A percentile compares a stretch with the other conserved stretches of the same genome.
phyloP scores from a whole-genome alignment of 1,140 invertebrate genomes.

The Cydia fagiglandana region DNA sequence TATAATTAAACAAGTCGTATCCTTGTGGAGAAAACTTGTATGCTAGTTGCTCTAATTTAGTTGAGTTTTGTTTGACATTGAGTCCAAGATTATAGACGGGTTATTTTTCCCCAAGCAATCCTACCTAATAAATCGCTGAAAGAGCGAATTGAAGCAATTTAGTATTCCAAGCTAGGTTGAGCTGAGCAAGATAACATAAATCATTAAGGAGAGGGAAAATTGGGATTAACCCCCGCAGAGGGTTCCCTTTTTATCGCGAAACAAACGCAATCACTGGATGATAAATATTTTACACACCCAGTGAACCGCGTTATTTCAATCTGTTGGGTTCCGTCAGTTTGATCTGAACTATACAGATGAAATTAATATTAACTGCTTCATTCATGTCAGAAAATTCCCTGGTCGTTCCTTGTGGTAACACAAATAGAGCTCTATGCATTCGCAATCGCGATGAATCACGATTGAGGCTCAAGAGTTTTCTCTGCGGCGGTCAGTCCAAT shows the following conservation, averaged over 20 bases:
- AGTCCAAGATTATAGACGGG: neutral
- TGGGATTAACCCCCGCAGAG: conserved; percentile 3
- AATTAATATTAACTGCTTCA: neutral
- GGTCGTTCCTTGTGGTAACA: neutral
- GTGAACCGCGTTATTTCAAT: conserved; percentile 35
- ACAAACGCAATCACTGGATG: conserved; percentile 32
- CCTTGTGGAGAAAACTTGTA: no score
- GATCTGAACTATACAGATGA: neutral
- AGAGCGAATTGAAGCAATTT: neutral
- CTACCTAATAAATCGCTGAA: no score
- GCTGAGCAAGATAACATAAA: conserved; percentile 21
- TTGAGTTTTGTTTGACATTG: no score
- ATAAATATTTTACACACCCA: conserved; percentile 47
- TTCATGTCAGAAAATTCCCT: neutral
- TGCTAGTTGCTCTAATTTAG: no score
- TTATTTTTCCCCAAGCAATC: neutral
- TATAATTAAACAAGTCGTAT: no score
- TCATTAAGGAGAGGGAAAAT: conserved; percentile 26
- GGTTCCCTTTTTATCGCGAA: conserved; percentile 24
- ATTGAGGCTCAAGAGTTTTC: neutral
- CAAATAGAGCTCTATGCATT: neutral
- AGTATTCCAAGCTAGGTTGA: conserved; percentile 1
- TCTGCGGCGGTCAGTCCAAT: neutral
- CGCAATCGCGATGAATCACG: neutral
- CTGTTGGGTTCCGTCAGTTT: conserved; percentile 9